These are phyloP conservation scores for Drosophila rufa DNA, from an alignment of 1,140 invertebrate species.

Conservation along the genomic window DNA sequence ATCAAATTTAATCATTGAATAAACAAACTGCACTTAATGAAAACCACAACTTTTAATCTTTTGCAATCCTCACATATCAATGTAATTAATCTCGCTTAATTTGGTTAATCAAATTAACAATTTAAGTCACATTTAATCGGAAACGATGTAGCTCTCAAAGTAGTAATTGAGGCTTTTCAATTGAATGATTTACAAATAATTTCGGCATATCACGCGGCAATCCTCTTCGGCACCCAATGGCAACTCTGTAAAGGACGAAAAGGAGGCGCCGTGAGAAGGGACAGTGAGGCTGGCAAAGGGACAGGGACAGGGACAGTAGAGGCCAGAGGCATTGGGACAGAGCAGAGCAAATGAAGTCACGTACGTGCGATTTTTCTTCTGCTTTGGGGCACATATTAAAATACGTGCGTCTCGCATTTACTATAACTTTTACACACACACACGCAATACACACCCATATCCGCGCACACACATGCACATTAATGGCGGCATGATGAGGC, in stretches of 20 bases:
- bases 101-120: constrained; percentile 2
- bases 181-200: constrained; percentile 10
- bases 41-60: constrained; percentile 3
- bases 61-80: background rate
- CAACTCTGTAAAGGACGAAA: constrained; percentile 25
- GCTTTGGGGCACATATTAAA: constrained; percentile 85
- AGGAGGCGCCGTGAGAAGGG: background rate
- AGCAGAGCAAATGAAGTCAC: constrained; percentile 84
- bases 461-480: constrained; percentile 54
- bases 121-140: background rate
- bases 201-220: constrained; percentile 1
- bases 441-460: background rate
- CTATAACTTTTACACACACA: constrained; percentile 73
- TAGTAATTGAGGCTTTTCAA: constrained; percentile 1
- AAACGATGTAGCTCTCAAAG: constrained; percentile 1
- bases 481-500: constrained; percentile 81
- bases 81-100: background rate
- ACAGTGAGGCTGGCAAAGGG: background rate
- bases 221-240: constrained; percentile 15
- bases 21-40: background rate
- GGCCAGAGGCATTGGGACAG: constrained; percentile 70
- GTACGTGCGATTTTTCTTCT: constrained; percentile 84
- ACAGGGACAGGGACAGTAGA: constrained; percentile 18
- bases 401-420: constrained; percentile 82
- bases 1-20: background rate